Percentiles rank a stretch among this genome's conserved stretches.
phyloP scores from a whole-genome alignment of 2,113 vertebrate genomes.

The Chloroceryle aenea region DNA sequence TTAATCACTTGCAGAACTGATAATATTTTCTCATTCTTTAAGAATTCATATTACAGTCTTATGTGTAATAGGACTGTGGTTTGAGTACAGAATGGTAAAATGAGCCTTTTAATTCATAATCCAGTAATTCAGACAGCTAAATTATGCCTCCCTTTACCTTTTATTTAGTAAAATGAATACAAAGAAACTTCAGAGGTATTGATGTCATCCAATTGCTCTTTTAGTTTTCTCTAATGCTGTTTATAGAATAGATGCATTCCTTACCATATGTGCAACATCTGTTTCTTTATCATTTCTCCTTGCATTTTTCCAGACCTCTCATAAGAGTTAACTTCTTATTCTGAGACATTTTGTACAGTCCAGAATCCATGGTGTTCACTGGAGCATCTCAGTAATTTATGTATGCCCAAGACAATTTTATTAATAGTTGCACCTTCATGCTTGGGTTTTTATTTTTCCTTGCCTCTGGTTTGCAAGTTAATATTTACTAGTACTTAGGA shows the following conservation, averaged over 20 bases:
- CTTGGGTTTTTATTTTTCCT: not conserved
- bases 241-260: not conserved
- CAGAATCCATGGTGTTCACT: not conserved
- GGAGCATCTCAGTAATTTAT: not conserved
- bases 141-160: constrained; percentile 56
- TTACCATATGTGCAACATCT: not conserved
- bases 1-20: constrained; percentile 62
- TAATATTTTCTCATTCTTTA: constrained; percentile 67
- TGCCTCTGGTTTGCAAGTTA: not conserved
- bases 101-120: constrained; percentile 53
- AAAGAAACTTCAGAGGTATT: not conserved
- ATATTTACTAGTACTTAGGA: not conserved
- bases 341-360: not conserved
- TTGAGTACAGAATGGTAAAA: constrained; percentile 40
- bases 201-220: not conserved
- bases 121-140: constrained; percentile 53
- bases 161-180: constrained; percentile 44
- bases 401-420: not conserved
- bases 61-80: constrained; percentile 29
- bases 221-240: not conserved
- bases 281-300: not conserved
- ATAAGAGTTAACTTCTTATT: not conserved
- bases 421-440: not conserved
- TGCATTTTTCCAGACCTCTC: not conserved
- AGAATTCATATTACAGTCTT: constrained; percentile 50